Percentiles rank a stretch among this genome's conserved stretches.
phyloP scores from a whole-genome alignment of 2,888 invertebrate genomes.

The Drosophila anomalata region DNA sequence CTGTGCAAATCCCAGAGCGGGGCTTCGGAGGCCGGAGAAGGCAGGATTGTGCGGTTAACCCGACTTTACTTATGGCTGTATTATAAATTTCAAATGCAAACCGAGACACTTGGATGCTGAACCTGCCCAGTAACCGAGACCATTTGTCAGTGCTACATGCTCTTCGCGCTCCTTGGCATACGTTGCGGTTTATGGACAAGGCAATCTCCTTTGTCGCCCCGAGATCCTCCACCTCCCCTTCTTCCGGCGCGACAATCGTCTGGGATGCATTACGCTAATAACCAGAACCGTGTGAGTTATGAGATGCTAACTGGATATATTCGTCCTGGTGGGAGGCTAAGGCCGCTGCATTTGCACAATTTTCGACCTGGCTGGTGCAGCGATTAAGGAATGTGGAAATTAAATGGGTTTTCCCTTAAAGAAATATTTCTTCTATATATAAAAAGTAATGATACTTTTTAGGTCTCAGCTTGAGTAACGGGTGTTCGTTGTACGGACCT shows the following conservation, averaged over 20 bases:
- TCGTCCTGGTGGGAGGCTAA: conserved; percentile 29
- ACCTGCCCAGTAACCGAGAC: conserved; percentile 51
- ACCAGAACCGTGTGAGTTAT: conserved; percentile 73
- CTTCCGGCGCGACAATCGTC: conserved; percentile 65
- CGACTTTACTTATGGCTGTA: conserved; percentile 66
- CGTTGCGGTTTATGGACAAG: conserved; percentile 76
- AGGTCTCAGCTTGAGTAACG: background rate
- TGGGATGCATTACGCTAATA: conserved; percentile 74
- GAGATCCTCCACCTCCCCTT: conserved; percentile 20
- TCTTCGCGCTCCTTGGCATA: conserved; percentile 51
- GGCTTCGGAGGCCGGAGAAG: background rate
- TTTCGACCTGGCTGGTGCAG: background rate
- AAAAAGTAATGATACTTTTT: background rate
- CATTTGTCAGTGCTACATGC: conserved; percentile 74
- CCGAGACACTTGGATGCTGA: conserved; percentile 53
- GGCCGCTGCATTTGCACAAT: conserved; percentile 36
- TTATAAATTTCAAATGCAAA: conserved; percentile 77
- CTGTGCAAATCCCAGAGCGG: conserved; percentile 55
- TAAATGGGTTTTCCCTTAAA: background rate
- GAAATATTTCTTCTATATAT: background rate
- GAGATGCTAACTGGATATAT: conserved; percentile 48
- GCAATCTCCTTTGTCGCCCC: conserved; percentile 54
- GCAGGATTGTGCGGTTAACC: conserved; percentile 11
- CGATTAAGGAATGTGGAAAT: background rate
- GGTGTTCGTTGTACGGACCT: too few relatives aligned